phyloP scores from a whole-genome alignment of 2,797 vertebrate species.

The Hirundo rustica region DNA sequence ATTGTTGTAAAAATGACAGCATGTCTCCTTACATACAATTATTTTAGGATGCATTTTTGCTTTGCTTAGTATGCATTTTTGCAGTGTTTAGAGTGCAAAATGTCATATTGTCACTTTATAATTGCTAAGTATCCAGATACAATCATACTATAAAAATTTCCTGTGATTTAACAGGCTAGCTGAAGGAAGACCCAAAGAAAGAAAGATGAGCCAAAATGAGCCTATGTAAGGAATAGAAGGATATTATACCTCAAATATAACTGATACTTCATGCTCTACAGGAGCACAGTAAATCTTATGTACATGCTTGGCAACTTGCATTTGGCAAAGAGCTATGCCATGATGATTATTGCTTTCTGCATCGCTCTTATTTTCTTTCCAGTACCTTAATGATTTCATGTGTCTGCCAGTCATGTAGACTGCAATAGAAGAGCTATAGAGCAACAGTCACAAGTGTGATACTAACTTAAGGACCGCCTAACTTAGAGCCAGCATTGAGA shows the following conservation, averaged over 20 bases:
- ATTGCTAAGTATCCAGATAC: neutral
- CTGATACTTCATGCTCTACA: neutral
- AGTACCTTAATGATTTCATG: neutral
- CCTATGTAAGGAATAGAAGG: neutral
- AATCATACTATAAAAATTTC: neutral
- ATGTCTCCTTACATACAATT: neutral
- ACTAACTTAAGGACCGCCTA: neutral
- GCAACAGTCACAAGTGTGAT: rapidly evolving
- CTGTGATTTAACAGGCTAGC: neutral
- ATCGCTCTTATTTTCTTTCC: neutral
- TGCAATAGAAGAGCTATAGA: neutral
- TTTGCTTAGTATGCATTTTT: neutral
- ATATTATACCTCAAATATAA: neutral
- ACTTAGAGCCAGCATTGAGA: neutral
- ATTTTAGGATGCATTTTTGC: neutral
- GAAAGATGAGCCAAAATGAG: neutral
- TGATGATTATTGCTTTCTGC: neutral
- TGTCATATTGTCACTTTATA: neutral
- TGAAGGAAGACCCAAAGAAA: neutral
- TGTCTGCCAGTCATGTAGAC: neutral
- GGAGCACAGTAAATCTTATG: neutral
- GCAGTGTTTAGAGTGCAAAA: neutral
- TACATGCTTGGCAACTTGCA: neutral
- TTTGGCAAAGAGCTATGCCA: neutral
- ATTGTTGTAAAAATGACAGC: neutral